Evolutionary conservation across 2,113 vertebrate genomes (phyloP).

Genomic region (Scophthalmus maximus): DNA sequence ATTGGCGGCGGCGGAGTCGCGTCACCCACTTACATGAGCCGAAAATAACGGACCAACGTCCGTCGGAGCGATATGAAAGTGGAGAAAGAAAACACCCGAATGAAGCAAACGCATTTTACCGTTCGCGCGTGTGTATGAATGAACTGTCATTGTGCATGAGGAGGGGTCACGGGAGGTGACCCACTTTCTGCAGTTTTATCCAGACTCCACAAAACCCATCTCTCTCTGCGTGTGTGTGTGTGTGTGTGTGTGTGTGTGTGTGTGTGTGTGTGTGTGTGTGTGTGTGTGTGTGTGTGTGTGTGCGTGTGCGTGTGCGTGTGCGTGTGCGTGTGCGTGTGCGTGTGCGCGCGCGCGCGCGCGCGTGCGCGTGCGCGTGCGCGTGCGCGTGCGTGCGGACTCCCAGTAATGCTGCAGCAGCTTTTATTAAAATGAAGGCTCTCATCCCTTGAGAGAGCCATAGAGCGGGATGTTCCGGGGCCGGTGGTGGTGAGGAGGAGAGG

Average conservation of each 20-base stretch:
- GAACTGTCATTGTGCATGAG: neutral
- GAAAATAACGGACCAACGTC: neutral
- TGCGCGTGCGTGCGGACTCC: neutral
- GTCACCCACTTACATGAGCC: too few species aligned
- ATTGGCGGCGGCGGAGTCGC: too few species aligned
- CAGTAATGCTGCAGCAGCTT: slow-evolving; percentile 29
- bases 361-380: neutral
- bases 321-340: neutral
- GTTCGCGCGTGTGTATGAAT: neutral
- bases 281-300: neutral
- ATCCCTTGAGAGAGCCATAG: neutral
- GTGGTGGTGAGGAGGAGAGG: neutral
- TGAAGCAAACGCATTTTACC: neutral
- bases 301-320: too few species aligned
- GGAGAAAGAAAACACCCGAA: neutral
- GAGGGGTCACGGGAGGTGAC: slow-evolving; percentile 31
- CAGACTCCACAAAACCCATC: slow-evolving; percentile 12
- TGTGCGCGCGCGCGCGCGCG: too few species aligned
- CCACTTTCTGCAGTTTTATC: slow-evolving; percentile 28
- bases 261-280: neutral
- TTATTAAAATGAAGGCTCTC: slow-evolving; percentile 46
- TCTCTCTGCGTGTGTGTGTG: neutral
- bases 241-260: neutral
- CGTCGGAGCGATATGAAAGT: too few species aligned
- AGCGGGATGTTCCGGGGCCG: neutral